Conservation (phyloP, 1,140 invertebrate genomes). For the Drosophila carrolli region DNA sequence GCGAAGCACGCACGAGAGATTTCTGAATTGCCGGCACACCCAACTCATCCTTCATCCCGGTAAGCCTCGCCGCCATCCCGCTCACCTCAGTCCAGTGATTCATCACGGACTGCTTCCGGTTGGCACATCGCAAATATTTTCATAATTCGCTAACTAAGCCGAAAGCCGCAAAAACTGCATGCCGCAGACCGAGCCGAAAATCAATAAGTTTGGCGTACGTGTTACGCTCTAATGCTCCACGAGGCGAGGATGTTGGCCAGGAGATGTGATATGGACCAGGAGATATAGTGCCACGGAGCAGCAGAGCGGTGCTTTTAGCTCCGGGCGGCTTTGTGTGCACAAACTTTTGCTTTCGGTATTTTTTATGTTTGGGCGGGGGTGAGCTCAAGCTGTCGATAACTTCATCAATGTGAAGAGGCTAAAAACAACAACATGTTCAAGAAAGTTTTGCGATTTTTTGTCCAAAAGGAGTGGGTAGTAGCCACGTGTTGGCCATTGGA, state of each 20-base stretch:
- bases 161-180: conserved; percentile 73
- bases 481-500: conserved; percentile 66
- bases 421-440: conserved; percentile 13
- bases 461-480: not conserved
- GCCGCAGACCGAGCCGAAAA: conserved; percentile 58
- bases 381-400: conserved; percentile 67
- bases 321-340: conserved; percentile 10
- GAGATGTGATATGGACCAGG: conserved; percentile 45
- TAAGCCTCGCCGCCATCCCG: conserved; percentile 3
- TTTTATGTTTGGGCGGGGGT: conserved; percentile 29
- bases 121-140: conserved; percentile 75
- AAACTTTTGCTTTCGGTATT: conserved; percentile 13
- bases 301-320: conserved; percentile 32
- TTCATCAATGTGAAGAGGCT: conserved; percentile 65
- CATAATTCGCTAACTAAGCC: conserved; percentile 81
- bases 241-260: conserved; percentile 11
- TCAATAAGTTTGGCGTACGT: conserved; percentile 80
- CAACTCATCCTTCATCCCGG: conserved; percentile 7
- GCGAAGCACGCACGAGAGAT: conserved; percentile 63
- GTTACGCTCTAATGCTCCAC: conserved; percentile 53
- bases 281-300: conserved; percentile 15
- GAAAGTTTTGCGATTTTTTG: conserved; percentile 45
- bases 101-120: conserved; percentile 60
- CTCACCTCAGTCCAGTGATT: conserved; percentile 41
- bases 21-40: conserved; percentile 51